Conservation (phyloP, 2,797 vertebrate species). For the Pangasius mekongensis region DNA sequence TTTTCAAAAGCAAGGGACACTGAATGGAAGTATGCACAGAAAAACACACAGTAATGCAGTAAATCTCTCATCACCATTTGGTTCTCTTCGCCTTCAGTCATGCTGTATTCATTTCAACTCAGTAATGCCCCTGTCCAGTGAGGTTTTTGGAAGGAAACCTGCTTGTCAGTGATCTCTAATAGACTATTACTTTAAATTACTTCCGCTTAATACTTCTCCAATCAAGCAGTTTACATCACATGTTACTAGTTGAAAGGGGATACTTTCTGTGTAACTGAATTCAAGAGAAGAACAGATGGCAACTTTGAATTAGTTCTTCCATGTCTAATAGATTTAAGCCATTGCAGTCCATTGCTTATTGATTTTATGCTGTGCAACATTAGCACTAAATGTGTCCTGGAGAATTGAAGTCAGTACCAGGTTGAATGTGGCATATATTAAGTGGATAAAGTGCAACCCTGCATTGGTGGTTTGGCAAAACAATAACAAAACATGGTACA, state of each 20-base stretch:
- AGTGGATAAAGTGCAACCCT: slow-evolving; percentile 46
- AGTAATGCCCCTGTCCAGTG: slow-evolving; percentile 48
- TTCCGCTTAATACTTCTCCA: slow-evolving; percentile 72
- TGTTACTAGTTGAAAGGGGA: slow-evolving; percentile 59
- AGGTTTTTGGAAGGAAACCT: slow-evolving; percentile 40
- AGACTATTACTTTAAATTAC: slow-evolving; percentile 67
- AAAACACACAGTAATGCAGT: background rate
- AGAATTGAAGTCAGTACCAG: slow-evolving; percentile 47
- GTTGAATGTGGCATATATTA: slow-evolving; percentile 50
- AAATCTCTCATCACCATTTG: slow-evolving; percentile 9
- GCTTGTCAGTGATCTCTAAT: slow-evolving; percentile 48
- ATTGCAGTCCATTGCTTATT: slow-evolving; percentile 67
- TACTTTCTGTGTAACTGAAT: slow-evolving; percentile 55
- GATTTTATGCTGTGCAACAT: slow-evolving; percentile 59
- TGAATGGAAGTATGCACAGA: background rate
- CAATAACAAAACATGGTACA: slow-evolving; percentile 46
- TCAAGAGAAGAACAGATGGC: slow-evolving; percentile 48
- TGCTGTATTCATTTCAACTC: slow-evolving; percentile 37
- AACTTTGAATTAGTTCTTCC: slow-evolving; percentile 47
- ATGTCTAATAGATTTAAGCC: slow-evolving; percentile 65
- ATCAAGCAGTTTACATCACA: slow-evolving; percentile 64
- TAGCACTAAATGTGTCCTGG: slow-evolving; percentile 56
- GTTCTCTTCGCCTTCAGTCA: slow-evolving; percentile 6
- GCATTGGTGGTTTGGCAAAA: slow-evolving; percentile 36
- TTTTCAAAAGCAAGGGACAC: background rate